A percentile compares a stretch with the other conserved stretches of the same genome.
Evolutionary conservation across 2,113 vertebrate genomes (phyloP).

Genomic region (Elgaria multicarinata): DNA sequence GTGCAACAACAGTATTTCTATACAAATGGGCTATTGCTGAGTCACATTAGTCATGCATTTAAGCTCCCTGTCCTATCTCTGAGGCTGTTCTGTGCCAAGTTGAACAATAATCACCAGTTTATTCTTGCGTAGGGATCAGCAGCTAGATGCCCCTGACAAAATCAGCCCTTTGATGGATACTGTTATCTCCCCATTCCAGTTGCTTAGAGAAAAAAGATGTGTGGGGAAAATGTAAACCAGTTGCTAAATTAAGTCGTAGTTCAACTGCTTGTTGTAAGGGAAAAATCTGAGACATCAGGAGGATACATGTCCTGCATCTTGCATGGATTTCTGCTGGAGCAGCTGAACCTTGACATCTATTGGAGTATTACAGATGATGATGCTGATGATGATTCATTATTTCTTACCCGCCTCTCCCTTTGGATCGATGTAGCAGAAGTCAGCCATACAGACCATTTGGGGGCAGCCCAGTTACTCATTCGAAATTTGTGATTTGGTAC

Average conservation of each 20-base stretch:
- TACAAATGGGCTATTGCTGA: background rate
- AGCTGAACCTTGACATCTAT: constrained; percentile 1
- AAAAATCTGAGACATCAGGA: background rate
- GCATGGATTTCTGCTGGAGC: constrained; percentile 25
- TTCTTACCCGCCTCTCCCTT: too few species aligned
- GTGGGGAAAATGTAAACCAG: background rate
- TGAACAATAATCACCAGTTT: background rate
- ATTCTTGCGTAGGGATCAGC: background rate
- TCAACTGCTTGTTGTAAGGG: constrained; percentile 29
- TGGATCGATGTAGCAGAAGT: background rate
- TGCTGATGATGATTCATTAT: too few species aligned
- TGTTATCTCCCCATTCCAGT: background rate
- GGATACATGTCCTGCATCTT: background rate
- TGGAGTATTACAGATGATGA: accelerated
- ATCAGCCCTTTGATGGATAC: background rate
- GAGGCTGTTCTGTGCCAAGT: background rate
- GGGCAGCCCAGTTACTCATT: background rate
- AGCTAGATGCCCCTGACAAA: background rate
- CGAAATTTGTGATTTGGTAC: constrained; percentile 37
- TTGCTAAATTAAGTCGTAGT: background rate
- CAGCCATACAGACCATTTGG: constrained; percentile 42
- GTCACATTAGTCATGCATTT: background rate
- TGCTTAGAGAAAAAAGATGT: background rate
- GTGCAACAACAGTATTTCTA: background rate
- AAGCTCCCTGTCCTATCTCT: background rate